Evolutionary conservation across 2,113 vertebrate genomes (phyloP), one percentile per base, ranked within the genome.

Genomic region (Ranitomeya variabilis): DNA sequence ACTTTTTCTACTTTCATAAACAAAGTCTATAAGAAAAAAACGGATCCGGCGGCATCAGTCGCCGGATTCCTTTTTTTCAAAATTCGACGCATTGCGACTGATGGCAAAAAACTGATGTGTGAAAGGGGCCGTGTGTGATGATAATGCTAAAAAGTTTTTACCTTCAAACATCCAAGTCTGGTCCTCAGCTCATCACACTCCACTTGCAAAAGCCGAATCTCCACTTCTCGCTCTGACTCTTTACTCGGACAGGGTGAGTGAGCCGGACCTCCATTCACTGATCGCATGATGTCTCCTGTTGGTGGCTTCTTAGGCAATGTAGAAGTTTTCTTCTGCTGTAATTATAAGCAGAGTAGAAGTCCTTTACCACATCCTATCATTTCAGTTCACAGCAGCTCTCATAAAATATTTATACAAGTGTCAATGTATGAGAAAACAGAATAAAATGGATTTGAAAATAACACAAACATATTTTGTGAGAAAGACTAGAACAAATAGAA

Each of bases 101-200:
- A 31, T 31, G 26, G 26, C 26, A 31, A 31, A 31, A 31, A 31
- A 31, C 26, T 31, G 26, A 31, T 31, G 26, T 31, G 26, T 31
- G 26, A 31, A 31, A 31, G 26, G 26, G 26, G 26, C 26, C 26
- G 26, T 31, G 26, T 31, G 26, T 21, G 16, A 15, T 64, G 16
- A 45, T 16, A 7, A 45, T 18, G 31, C 31, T 13, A 15, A 15
- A 37, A 73, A n/a, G 60, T 83, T 83, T 52, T 84, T 71, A 84
- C 91, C 92, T 91, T 91, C 57, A 90, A 88, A 51, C 86, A 90
- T 19, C 89, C 91, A 10, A 92, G 91, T 13, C 80, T 90, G 76
- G 84, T 91, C 66, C 87, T 91, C 26, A 92, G 90, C 1, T 92
- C 90, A 71, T 93, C 87, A 0, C 90, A 84, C 31, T 90, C 90